Conservation (phyloP, 2,797 vertebrate genomes). For the Cossypha polioptera region DNA sequence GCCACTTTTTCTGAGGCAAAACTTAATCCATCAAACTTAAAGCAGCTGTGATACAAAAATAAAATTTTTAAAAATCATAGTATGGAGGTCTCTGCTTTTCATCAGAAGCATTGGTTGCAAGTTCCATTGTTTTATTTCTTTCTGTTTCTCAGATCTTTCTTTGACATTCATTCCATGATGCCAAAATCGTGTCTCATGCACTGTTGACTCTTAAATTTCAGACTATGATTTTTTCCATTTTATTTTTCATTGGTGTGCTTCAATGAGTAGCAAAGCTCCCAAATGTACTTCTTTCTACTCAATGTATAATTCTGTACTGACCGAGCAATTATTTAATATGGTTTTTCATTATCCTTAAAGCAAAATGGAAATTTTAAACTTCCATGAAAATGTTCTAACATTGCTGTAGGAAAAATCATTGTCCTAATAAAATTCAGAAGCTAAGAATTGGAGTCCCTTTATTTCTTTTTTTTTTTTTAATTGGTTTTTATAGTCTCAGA, state of each 20-base stretch:
- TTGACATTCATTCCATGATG: neutral
- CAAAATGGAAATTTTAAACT: neutral
- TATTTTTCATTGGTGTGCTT: neutral
- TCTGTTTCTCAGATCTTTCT: neutral
- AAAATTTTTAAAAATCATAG: neutral
- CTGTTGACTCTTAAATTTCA: neutral
- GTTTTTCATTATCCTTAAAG: neutral
- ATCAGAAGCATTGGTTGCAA: neutral
- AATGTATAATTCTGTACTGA: neutral
- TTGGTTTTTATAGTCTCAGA: neutral
- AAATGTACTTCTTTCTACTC: neutral
- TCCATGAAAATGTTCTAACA: neutral
- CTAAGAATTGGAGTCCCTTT: accelerated
- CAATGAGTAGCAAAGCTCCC: neutral
- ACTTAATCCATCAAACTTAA: neutral
- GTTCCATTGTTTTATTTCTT: neutral
- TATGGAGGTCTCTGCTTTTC: neutral
- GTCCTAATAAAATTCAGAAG: neutral
- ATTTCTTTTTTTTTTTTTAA: neutral
- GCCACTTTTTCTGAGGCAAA: neutral
- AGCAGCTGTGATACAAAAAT: neutral
- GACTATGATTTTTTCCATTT: neutral
- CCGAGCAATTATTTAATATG: accelerated
- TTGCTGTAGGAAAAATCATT: neutral
- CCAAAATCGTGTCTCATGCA: neutral